Evolutionary conservation across 37 sponge, comb jelly and placozoan species (phyloP).

Genomic region (Mnemiopsis leidyi): DNA sequence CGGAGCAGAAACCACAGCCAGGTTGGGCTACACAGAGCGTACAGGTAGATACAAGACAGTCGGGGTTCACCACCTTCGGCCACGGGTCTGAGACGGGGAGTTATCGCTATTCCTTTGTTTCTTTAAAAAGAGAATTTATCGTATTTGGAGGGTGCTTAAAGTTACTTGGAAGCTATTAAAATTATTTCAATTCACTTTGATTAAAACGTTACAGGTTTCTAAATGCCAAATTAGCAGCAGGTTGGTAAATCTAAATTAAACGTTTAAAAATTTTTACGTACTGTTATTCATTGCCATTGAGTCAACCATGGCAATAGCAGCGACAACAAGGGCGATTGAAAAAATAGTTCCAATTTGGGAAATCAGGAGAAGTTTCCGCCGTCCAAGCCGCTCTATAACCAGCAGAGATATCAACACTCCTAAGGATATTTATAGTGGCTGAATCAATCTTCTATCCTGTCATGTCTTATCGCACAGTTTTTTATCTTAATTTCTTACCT

Average conservation of each 20-base stretch:
- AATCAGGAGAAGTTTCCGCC: not conserved
- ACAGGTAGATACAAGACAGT: not conserved
- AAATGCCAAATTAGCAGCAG: no score
- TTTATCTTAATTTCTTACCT: no score
- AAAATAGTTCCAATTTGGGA: slow-evolving; percentile 28
- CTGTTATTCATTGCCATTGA: not conserved
- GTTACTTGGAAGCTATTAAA: no score
- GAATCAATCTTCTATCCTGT: no score
- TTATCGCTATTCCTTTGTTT: no score
- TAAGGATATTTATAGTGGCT: not conserved
- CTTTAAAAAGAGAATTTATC: no score
- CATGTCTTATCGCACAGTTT: no score
- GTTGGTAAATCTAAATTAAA: no score
- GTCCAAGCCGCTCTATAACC: not conserved
- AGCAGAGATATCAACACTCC: slow-evolving; percentile 4
- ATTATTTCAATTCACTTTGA: no score
- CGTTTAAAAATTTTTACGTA: no score
- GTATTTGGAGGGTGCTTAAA: no score
- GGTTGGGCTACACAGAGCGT: not conserved
- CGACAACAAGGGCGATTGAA: not conserved
- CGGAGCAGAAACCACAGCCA: slow-evolving; percentile 2
- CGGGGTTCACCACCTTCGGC: not conserved
- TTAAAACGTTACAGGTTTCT: no score
- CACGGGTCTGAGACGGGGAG: slow-evolving; percentile 30
- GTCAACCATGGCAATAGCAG: not conserved